A percentile compares a stretch with the other conserved stretches of the same genome.
These are phyloP conservation scores for Luehdorfia chinensis DNA, from an alignment of 1,140 invertebrate species.

Conservation along the genomic window DNA sequence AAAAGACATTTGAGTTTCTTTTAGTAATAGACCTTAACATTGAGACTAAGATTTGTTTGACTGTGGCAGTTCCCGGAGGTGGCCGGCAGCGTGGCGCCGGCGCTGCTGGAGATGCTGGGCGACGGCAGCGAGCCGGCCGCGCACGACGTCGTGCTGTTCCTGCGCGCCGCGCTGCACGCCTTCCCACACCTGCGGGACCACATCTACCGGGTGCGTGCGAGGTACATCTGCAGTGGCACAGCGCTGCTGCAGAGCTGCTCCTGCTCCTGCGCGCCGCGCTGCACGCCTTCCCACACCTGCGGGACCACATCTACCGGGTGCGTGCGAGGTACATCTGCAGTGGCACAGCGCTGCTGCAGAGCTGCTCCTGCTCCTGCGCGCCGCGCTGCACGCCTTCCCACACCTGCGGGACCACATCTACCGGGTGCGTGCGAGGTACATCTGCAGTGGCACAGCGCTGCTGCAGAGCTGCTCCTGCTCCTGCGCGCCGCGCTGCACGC, in stretches of 20 bases:
- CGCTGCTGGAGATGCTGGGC: conserved; percentile 96
- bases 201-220: conserved; percentile 54
- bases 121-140: conserved; percentile 97
- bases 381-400: conserved; percentile 96
- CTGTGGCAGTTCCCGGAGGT: conserved; percentile 98
- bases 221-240: too few relatives aligned
- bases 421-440: too few relatives aligned
- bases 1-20: too few relatives aligned
- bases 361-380: conserved; percentile 96
- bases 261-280: conserved; percentile 97
- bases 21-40: too few relatives aligned
- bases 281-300: conserved; percentile 91
- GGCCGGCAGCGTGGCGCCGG: conserved; percentile 94
- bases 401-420: conserved; percentile 82
- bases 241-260: too few relatives aligned
- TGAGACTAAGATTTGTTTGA: too few relatives aligned
- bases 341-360: too few relatives aligned
- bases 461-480: too few relatives aligned
- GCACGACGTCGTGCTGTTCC: conserved; percentile 95
- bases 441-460: too few relatives aligned
- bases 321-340: too few relatives aligned
- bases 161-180: conserved; percentile 95
- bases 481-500: conserved; percentile 96
- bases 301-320: conserved; percentile 77
- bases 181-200: conserved; percentile 89